Percentiles rank a stretch among this genome's conserved stretches.
These are phyloP conservation scores for Poecilia velifera DNA, from an alignment of 2,797 vertebrate genomes.

Conservation along the genomic window DNA sequence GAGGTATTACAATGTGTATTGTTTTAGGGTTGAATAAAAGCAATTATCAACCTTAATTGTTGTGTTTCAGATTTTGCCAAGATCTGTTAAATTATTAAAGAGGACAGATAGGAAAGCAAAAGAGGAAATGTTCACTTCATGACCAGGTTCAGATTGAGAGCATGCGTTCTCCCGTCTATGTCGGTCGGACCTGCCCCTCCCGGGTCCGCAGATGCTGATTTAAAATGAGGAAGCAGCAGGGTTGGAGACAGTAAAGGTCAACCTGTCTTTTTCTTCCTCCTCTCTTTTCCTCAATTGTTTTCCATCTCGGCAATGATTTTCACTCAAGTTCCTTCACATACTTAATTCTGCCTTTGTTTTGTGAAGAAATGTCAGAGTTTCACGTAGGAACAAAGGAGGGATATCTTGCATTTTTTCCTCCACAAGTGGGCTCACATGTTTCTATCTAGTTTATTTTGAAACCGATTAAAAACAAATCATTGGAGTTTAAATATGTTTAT, in stretches of 20 bases:
- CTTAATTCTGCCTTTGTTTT: constrained; percentile 44
- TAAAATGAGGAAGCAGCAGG: constrained; percentile 52
- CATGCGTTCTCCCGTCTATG: no score
- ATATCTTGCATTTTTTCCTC: constrained; percentile 5
- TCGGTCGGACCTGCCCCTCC: constrained; percentile 27
- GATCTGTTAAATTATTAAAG: not conserved
- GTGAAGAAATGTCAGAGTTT: constrained; percentile 30
- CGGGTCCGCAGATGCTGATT: constrained; percentile 53
- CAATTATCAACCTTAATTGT: not conserved
- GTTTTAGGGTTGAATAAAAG: not conserved
- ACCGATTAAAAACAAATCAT: no score
- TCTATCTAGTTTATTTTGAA: not conserved
- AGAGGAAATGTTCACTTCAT: constrained; percentile 45
- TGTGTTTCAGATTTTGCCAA: not conserved
- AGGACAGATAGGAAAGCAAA: constrained; percentile 1
- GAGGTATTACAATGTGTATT: not conserved
- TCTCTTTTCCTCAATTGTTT: constrained; percentile 22
- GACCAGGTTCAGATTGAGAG: constrained; percentile 38
- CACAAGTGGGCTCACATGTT: not conserved
- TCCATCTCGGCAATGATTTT: constrained; percentile 63
- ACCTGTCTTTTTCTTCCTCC: constrained; percentile 47
- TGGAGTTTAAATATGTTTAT: not conserved
- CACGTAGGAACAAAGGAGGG: not conserved
- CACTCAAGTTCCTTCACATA: constrained; percentile 48
- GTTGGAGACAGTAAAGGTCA: constrained; percentile 72